A percentile compares a stretch with the other conserved stretches of the same genome.
Conservation (phyloP, 2,113 vertebrate species). For the Glaucomys volans region DNA sequence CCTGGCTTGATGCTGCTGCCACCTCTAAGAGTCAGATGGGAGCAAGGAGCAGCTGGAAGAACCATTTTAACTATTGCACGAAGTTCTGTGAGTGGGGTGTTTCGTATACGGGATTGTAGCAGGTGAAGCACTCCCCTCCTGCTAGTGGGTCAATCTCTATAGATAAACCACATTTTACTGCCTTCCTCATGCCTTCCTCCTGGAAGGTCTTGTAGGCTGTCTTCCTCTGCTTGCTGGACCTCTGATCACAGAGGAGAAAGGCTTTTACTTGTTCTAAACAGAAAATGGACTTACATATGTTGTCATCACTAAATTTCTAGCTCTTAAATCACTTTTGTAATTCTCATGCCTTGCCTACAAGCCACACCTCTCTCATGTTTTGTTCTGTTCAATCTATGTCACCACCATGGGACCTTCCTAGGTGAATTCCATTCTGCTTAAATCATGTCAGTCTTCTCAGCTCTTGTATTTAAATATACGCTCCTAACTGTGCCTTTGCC, state of each 20-base stretch:
- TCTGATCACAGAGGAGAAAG: neutral
- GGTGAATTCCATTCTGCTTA: neutral
- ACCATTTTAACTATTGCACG: neutral
- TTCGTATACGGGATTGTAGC: neutral
- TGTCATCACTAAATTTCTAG: neutral
- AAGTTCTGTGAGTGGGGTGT: neutral
- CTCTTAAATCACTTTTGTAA: neutral
- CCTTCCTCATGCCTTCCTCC: neutral
- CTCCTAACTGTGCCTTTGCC: neutral
- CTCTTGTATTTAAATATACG: neutral
- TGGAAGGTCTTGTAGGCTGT: neutral
- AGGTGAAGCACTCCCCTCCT: neutral
- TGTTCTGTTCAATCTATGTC: neutral
- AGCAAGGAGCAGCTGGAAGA: neutral
- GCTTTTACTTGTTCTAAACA: neutral
- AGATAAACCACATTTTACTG: neutral
- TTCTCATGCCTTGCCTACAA: neutral
- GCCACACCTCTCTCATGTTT: neutral
- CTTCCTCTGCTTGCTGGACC: neutral
- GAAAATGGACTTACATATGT: neutral
- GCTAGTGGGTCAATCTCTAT: neutral
- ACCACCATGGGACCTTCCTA: neutral
- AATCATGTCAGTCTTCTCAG: neutral
- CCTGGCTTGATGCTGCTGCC: neutral
- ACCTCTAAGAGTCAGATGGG: neutral